Evolutionary conservation across 2,113 vertebrate species (phyloP).

Genomic region (Xiphophorus maculatus): DNA sequence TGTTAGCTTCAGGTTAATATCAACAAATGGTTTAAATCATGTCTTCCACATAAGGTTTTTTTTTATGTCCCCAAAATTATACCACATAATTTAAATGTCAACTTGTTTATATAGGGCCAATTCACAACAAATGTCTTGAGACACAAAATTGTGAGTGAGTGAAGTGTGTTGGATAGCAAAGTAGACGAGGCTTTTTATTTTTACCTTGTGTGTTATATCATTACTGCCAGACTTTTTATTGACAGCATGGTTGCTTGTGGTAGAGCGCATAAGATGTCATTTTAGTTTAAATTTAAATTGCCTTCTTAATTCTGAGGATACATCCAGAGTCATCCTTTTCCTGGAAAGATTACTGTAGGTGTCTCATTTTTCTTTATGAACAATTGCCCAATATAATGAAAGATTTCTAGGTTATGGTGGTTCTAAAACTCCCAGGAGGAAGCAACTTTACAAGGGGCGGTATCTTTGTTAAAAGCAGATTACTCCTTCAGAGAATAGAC

Average conservation of each 20-base stretch:
- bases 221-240: background rate
- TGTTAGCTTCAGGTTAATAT: no score
- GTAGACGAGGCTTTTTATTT: background rate
- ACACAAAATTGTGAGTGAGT: no score
- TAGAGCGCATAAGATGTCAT: background rate
- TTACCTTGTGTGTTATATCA: background rate
- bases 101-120: no score
- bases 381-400: conserved; percentile 19
- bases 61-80: no score
- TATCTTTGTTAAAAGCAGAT: conserved; percentile 18
- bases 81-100: no score
- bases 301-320: background rate
- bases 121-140: no score
- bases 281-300: background rate
- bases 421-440: conserved; percentile 20
- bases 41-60: no score
- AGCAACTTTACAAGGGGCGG: conserved; percentile 8
- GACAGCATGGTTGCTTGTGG: background rate
- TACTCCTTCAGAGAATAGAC: background rate
- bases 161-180: background rate
- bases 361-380: conserved; percentile 6
- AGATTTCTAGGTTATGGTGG: conserved; percentile 12
- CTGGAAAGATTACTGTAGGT: background rate
- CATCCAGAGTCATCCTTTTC: conserved; percentile 5
- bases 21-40: no score